Evolutionary conservation across 1,140 invertebrate species (phyloP), one percentile per base, ranked within the genome.

Genomic region (Brachionus calyciflorus): DNA sequence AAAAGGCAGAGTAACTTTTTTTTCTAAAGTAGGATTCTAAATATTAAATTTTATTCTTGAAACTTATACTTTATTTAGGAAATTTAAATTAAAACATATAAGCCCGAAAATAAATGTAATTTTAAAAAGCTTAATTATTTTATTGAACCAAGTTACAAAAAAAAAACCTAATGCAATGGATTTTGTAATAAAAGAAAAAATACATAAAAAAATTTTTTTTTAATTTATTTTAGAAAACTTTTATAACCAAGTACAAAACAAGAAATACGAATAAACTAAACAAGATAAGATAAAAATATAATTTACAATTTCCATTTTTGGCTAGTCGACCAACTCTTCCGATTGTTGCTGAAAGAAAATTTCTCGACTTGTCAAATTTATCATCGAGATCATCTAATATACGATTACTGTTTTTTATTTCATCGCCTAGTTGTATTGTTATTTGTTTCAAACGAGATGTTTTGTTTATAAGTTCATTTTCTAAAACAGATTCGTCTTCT

Each of bases 271-370:
- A 57, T 28, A 57, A 57, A n/a, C 28, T 51, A 51, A 73, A 73
- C 19, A 73, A 37, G 24, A 73, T 51, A 6, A 73, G 19, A 26
- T 73, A 73, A 40, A 73, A 73, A n/a, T 73, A 73, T 21, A 73
- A 17, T 55, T 73, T 73, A 55, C 69, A 73, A 55, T 73, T 73
- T 40, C 69, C 69, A 73, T 49, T 51, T 24, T 73, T 30, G 24
- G 69, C 69, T 19, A 73, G 21, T 41, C 33, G 33, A 3, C 33
- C 30, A 17, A 73, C 51, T 19, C 69, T 44, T 17, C 28, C 44
- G 1, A 73, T 73, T 30, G 69, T 51, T 33, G 69, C 26, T 33
- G 14, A 0, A 40, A 73, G 30, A 33, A 73, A 51, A 19, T 41
- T 55, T 5, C 40, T 48, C 17, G 69, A 51, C 46, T 73, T 73